Conservation (phyloP, 2,113 vertebrate genomes). For the Smithornis capensis region DNA sequence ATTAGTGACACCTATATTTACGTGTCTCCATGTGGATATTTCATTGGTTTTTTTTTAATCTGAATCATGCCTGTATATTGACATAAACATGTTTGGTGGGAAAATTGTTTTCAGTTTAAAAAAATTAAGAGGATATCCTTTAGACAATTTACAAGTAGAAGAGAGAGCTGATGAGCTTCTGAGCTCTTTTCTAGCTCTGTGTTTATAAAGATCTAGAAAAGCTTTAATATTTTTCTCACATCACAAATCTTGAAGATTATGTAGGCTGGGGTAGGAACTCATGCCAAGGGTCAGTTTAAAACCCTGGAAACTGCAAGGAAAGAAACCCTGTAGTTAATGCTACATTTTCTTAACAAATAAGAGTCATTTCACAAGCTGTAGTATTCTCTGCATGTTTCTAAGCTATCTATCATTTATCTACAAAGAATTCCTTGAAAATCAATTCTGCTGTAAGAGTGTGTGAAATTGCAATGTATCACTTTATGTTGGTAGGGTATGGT, state of each 20-base stretch:
- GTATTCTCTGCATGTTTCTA: not conserved
- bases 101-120: not conserved
- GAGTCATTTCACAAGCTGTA: not conserved
- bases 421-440: conserved; percentile 18
- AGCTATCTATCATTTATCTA: not conserved
- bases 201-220: not conserved
- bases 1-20: not conserved
- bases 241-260: not conserved
- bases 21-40: not conserved
- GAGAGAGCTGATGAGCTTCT: not conserved
- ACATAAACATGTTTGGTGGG: not conserved
- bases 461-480: not conserved
- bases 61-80: not conserved
- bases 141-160: not conserved
- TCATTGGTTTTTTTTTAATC: too few relatives aligned
- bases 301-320: not conserved
- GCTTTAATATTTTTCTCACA: not conserved
- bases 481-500: not conserved
- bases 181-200: not conserved
- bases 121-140: not conserved
- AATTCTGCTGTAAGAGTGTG: not conserved
- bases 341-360: not conserved
- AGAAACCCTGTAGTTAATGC: not conserved
- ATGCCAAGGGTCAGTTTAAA: not conserved
- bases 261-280: not conserved